Evolutionary conservation across 2,888 invertebrate genomes (phyloP), one percentile per base, ranked within the genome.

Genomic region (Cephonodes hylas): DNA sequence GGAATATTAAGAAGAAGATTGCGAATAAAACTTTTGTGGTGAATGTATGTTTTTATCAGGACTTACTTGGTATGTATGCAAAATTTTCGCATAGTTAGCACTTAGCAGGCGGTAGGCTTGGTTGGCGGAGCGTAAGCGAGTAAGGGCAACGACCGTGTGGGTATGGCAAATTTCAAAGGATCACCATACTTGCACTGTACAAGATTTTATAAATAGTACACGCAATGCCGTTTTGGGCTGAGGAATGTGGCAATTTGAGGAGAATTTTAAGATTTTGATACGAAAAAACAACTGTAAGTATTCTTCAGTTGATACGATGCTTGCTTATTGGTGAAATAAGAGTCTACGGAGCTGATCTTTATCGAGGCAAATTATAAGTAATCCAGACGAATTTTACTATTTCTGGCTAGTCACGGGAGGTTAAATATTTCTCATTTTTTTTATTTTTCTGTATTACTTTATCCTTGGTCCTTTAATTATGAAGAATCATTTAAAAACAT

Each of bases 71-170:
- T 34, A 46, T 20, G 23, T 42, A 48, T 20, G 42, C 48, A 53
- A 53, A 53, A 8, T 53, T 62, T 53, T 53, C 31, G 27, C 31
- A 48, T 48, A 53, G 23, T 58, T 42, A 34, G 15, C 38, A 59
- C 23, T 62, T 34, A 46, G 31, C 44, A 59, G 59, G n/a, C 59
- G 53, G 34, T 48, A 60, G 62, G 44, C 63, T 45, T 57, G 78
- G 72, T 65, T 72, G 77, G 65, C 72, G 73, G 76, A 82, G 75
- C 80, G 81, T 77, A 77, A 73, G 76, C 63, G 68, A 69, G 66
- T 67, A 71, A 66, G 80, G 74, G 74, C 79, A 81, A 73, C 74
- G 81, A 81, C 77, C 76, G 71, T 67, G 64, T 64, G 69, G 72
- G 73, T 72, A 71, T 72, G 69, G 71, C 68, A 67, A 68, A 70